Conservation (phyloP, 2,888 invertebrate genomes). For the Sarcophaga carnaria region DNA sequence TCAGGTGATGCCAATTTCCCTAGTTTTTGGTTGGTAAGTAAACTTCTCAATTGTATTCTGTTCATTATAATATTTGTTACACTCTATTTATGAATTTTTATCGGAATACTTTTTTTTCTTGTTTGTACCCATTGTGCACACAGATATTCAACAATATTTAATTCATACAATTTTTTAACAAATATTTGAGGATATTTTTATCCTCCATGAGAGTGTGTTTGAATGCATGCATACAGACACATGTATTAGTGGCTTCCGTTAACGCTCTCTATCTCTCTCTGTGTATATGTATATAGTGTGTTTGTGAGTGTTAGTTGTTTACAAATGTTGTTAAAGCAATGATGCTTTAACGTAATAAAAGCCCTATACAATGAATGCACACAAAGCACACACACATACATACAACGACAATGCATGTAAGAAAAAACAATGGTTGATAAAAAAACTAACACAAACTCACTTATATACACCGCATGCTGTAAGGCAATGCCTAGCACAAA, state of each 20-base stretch:
- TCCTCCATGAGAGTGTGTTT: constrained; percentile 20
- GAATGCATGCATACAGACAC: neutral
- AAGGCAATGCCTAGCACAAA: neutral
- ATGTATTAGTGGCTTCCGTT: neutral
- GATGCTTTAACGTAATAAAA: constrained; percentile 65
- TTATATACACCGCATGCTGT: neutral
- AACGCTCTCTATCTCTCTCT: neutral
- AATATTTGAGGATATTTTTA: constrained; percentile 62
- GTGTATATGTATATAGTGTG: neutral
- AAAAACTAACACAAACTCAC: constrained; percentile 37
- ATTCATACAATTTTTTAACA: constrained; percentile 66
- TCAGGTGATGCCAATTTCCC: no score
- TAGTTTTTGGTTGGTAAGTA: no score
- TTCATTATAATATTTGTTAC: neutral
- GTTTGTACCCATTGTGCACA: constrained; percentile 35
- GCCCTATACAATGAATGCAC: constrained; percentile 18
- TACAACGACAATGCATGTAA: neutral
- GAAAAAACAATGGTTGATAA: constrained; percentile 34
- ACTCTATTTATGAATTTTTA: constrained; percentile 23
- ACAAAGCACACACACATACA: constrained; percentile 1
- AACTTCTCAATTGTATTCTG: neutral
- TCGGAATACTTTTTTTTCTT: neutral
- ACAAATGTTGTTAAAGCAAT: constrained; percentile 66
- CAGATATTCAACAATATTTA: constrained; percentile 61
- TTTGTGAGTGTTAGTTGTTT: constrained; percentile 49